Conservation (phyloP, 2,888 invertebrate genomes). For the Copidosoma aretas region DNA sequence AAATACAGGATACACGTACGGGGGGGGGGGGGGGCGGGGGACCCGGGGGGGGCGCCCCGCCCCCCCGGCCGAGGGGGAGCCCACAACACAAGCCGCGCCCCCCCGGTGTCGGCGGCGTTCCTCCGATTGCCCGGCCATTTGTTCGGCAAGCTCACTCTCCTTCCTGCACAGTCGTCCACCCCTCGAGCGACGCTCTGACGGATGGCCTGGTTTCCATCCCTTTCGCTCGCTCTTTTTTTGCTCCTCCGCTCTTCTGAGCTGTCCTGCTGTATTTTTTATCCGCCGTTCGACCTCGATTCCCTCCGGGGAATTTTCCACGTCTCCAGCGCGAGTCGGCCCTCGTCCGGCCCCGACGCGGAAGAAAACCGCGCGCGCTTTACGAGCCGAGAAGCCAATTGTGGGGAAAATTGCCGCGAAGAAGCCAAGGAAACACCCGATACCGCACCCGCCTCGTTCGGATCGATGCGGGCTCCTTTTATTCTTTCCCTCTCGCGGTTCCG, state of each 20-base stretch:
- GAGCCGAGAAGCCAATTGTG: too few species aligned
- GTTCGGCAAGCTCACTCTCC: slow-evolving; percentile 53
- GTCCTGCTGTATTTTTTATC: slow-evolving; percentile 25
- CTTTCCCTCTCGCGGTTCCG: slow-evolving; percentile 26
- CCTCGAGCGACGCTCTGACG: slow-evolving; percentile 52
- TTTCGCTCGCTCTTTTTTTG: slow-evolving; percentile 35
- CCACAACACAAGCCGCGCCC: slow-evolving; percentile 58
- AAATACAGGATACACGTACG: background rate
- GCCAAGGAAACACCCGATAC: slow-evolving; percentile 56
- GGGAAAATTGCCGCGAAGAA: slow-evolving; percentile 12
- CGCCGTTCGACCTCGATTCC: slow-evolving; percentile 1
- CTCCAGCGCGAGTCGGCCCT: too few species aligned
- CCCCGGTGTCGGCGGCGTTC: slow-evolving; percentile 58
- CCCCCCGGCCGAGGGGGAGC: too few species aligned
- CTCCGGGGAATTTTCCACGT: background rate
- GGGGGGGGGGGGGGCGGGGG: too few species aligned
- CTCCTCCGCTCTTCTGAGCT: slow-evolving; percentile 7
- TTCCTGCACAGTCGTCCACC: slow-evolving; percentile 35
- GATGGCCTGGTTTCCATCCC: slow-evolving; percentile 53
- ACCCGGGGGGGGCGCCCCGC: too few species aligned
- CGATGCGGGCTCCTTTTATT: slow-evolving; percentile 22
- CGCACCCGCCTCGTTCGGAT: too few species aligned
- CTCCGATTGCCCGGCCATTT: slow-evolving; percentile 58
- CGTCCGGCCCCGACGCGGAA: too few species aligned
- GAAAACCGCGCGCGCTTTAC: too few species aligned